phyloP scores from a whole-genome alignment of 2,113 vertebrate genomes.

The Marmota flaviventris region DNA sequence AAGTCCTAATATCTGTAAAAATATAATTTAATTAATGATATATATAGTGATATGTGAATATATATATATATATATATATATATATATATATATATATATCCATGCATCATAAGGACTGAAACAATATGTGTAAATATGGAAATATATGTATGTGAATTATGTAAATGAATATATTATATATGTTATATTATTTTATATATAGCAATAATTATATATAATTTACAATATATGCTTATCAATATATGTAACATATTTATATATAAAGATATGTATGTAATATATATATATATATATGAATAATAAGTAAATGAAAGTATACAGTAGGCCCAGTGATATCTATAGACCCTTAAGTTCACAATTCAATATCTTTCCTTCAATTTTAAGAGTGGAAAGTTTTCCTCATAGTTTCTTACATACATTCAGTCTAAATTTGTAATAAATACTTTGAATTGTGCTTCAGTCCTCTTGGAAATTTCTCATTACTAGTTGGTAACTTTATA shows the following conservation, averaged over 20 bases:
- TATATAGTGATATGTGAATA: not conserved
- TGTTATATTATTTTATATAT: too few species aligned
- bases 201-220: too few species aligned
- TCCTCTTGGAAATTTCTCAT: not conserved
- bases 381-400: not conserved
- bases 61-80: too few species aligned
- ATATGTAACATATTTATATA: too few species aligned
- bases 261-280: not conserved
- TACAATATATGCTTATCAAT: too few species aligned
- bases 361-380: not conserved
- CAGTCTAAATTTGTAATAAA: not conserved
- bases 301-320: not conserved
- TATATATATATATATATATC: too few species aligned
- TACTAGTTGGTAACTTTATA: not conserved
- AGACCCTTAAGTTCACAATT: not conserved
- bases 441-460: not conserved
- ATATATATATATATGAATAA: not conserved
- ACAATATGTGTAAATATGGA: too few species aligned
- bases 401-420: not conserved
- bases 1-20: not conserved
- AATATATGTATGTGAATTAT: too few species aligned
- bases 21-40: not conserved
- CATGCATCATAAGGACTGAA: too few species aligned
- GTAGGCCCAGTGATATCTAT: not conserved
- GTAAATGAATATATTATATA: too few species aligned